These are phyloP conservation scores for Arbacia lixula DNA, from an alignment of 53 echinoderm and acorn worm species.

Conservation along the genomic window DNA sequence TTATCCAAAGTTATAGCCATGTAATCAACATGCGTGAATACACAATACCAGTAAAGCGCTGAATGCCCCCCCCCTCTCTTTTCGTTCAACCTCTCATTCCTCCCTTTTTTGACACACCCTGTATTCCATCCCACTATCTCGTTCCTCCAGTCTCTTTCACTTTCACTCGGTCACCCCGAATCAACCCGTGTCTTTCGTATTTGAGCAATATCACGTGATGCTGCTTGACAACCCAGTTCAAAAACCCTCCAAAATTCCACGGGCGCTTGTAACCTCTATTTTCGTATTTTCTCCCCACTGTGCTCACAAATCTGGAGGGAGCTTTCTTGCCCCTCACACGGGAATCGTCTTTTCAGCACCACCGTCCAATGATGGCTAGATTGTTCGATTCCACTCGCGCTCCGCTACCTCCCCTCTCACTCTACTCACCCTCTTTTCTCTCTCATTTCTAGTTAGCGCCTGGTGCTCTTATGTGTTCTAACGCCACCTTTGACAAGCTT, in stretches of 20 bases:
- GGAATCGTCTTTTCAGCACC: conserved; percentile 10
- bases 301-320: conserved; percentile 40
- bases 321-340: not conserved
- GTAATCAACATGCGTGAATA: no score
- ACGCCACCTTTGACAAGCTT: conserved; percentile 23
- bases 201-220: conserved; percentile 15
- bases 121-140: no score
- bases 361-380: not conserved
- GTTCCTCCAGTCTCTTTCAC: not conserved
- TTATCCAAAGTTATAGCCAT: no score
- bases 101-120: no score
- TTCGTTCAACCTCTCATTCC: no score
- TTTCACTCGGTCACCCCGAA: conserved; percentile 9
- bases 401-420: not conserved
- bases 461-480: conserved; percentile 15
- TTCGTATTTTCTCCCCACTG: conserved; percentile 15
- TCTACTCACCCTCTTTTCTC: no score
- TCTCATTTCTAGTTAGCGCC: not conserved
- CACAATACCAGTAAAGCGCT: no score
- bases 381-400: conserved; percentile 44
- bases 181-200: conserved; percentile 2
- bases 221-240: conserved; percentile 33
- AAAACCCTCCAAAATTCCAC: conserved; percentile 13
- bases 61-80: no score
- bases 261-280: conserved; percentile 36